Conservation (phyloP, 2,888 invertebrate species). For the Nephrotoma guestfalica region DNA sequence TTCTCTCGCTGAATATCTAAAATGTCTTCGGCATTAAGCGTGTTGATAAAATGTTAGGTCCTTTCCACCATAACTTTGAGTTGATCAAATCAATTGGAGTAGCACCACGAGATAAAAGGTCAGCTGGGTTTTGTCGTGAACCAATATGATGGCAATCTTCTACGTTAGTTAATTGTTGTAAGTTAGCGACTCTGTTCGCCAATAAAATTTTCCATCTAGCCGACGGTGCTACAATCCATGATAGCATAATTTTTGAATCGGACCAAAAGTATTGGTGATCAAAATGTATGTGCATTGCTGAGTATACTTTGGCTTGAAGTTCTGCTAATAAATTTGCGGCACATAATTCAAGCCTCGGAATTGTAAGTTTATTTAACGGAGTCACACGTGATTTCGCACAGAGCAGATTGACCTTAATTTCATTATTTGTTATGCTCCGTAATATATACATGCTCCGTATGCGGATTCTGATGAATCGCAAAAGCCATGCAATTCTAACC, state of each 20-base stretch:
- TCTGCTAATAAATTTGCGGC: no score
- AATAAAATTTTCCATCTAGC: background rate
- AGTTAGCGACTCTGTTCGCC: background rate
- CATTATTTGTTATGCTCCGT: background rate
- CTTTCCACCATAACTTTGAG: background rate
- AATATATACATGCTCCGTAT: background rate
- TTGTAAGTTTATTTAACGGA: background rate
- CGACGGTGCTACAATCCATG: background rate
- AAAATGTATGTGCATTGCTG: background rate
- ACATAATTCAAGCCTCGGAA: no score
- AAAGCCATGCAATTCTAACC: background rate
- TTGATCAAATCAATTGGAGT: background rate
- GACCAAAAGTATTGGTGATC: background rate
- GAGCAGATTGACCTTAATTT: background rate
- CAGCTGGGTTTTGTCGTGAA: background rate
- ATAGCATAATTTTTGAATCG: background rate
- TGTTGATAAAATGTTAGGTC: background rate
- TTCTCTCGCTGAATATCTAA: background rate
- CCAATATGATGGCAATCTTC: background rate
- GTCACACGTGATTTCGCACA: background rate
- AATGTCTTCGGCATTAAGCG: background rate
- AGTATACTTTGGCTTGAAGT: background rate
- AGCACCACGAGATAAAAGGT: background rate
- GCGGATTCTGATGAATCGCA: background rate
- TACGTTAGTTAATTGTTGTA: background rate